Evolutionary conservation across 1,140 invertebrate species (phyloP).

Genomic region (Euwallacea similis): DNA sequence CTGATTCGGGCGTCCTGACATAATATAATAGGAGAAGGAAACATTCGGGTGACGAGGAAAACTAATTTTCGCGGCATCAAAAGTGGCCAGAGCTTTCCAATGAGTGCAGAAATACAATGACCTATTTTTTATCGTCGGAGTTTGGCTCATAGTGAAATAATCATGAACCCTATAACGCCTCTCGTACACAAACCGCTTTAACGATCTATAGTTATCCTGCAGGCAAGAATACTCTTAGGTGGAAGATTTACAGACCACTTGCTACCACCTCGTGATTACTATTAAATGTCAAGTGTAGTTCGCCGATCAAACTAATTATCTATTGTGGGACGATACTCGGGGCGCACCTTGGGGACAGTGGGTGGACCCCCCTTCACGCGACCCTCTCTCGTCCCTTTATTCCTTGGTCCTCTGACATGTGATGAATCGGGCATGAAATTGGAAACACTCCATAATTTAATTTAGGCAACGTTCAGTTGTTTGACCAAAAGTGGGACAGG

Average conservation of each 20-base stretch:
- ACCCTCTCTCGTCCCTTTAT: slow-evolving; percentile 11
- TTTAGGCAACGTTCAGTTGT: slow-evolving; percentile 27
- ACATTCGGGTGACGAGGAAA: too few relatives aligned
- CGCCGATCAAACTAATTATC: slow-evolving; percentile 41
- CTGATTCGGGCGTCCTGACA: too few relatives aligned
- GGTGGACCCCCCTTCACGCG: slow-evolving; percentile 8
- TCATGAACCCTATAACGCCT: too few relatives aligned
- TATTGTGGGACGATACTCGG: slow-evolving; percentile 32
- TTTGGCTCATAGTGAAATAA: too few relatives aligned
- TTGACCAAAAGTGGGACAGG: slow-evolving; percentile 35
- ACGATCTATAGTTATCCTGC: too few relatives aligned
- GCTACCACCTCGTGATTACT: slow-evolving; percentile 36
- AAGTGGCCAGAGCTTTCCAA: too few relatives aligned
- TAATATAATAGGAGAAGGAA: too few relatives aligned
- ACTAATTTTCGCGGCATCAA: too few relatives aligned
- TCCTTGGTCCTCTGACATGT: slow-evolving; percentile 34
- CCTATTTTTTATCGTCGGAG: too few relatives aligned
- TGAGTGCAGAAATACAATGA: too few relatives aligned
- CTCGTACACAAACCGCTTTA: too few relatives aligned
- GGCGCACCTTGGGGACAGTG: slow-evolving; percentile 36
- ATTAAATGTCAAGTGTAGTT: slow-evolving; percentile 41
- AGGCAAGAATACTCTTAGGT: not conserved
- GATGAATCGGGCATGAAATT: slow-evolving; percentile 41
- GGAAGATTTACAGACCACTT: slow-evolving; percentile 34
- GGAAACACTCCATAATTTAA: slow-evolving; percentile 40